A percentile compares a stretch with the other conserved stretches of the same genome.
phyloP scores from a whole-genome alignment of 1,140 invertebrate species.

The Camponotus pennsylvanicus region DNA sequence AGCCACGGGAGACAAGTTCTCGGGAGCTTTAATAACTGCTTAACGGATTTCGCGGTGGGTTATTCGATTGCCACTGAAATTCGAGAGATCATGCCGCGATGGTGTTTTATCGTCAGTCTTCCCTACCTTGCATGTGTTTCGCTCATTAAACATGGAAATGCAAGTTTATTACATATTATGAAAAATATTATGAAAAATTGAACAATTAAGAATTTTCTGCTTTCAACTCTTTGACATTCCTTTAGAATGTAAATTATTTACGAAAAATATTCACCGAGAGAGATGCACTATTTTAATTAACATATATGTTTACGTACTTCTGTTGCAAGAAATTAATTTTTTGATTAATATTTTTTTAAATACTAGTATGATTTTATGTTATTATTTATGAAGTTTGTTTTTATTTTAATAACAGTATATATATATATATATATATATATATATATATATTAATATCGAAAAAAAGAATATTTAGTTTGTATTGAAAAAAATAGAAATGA shows the following conservation, averaged over 20 bases:
- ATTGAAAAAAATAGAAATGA: background rate
- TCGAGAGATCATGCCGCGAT: conserved; percentile 14
- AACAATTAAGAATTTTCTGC: conserved; percentile 18
- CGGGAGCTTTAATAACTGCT: conserved; percentile 60
- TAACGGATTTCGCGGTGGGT: conserved; percentile 53
- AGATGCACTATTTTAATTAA: conserved; percentile 5
- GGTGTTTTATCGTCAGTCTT: conserved; percentile 31
- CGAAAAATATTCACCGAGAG: background rate
- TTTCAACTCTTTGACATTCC: background rate
- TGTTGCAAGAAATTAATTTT: background rate
- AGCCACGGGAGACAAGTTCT: conserved; percentile 52
- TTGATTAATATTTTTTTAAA: background rate
- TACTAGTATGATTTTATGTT: conserved; percentile 13
- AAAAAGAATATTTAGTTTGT: background rate
- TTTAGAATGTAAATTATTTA: background rate
- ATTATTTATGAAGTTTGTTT: background rate
- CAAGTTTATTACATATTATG: conserved; percentile 2
- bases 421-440: too few relatives aligned
- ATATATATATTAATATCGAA: background rate
- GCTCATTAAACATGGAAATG: background rate
- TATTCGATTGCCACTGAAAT: conserved; percentile 61
- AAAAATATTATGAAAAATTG: conserved; percentile 24
- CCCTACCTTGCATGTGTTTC: background rate
- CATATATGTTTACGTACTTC: background rate
- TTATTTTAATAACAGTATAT: background rate